Conservation (phyloP, 2,797 vertebrate species). For the Danio choprae region DNA sequence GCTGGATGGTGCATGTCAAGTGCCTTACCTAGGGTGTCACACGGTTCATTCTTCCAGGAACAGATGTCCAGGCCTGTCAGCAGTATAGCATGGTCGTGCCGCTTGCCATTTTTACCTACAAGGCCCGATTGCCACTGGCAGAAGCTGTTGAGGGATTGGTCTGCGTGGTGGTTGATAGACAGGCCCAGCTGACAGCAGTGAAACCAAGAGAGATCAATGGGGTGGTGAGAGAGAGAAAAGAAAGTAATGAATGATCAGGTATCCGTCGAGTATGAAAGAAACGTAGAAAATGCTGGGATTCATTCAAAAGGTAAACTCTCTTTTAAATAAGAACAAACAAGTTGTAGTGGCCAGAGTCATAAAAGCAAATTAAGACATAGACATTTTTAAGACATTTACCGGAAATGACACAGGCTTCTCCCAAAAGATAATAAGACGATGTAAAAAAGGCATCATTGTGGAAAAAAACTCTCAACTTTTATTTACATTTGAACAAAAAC, state of each 20-base stretch:
- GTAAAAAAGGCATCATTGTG: too few species aligned
- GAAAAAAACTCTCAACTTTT: too few species aligned
- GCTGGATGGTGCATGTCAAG: background rate
- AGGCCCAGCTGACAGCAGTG: conserved; percentile 82
- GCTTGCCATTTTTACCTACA: conserved; percentile 90
- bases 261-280: conserved; percentile 1
- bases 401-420: too few species aligned
- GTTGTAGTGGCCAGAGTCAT: background rate
- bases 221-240: conserved; percentile 22
- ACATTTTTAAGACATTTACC: too few species aligned
- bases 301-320: background rate
- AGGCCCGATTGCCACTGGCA: conserved; percentile 98
- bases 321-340: background rate
- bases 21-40: conserved; percentile 91
- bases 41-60: conserved; percentile 98
- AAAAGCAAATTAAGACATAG: background rate
- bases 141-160: conserved; percentile 97
- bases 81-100: conserved; percentile 94
- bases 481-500: too few species aligned
- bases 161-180: conserved; percentile 93
- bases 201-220: conserved; percentile 9
- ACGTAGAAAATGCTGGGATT: background rate
- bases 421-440: too few species aligned
- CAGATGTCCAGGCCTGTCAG: conserved; percentile 98
- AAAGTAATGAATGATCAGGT: conserved; percentile 13